Conservation (phyloP, 2,113 vertebrate genomes). For the Cettia cetti region DNA sequence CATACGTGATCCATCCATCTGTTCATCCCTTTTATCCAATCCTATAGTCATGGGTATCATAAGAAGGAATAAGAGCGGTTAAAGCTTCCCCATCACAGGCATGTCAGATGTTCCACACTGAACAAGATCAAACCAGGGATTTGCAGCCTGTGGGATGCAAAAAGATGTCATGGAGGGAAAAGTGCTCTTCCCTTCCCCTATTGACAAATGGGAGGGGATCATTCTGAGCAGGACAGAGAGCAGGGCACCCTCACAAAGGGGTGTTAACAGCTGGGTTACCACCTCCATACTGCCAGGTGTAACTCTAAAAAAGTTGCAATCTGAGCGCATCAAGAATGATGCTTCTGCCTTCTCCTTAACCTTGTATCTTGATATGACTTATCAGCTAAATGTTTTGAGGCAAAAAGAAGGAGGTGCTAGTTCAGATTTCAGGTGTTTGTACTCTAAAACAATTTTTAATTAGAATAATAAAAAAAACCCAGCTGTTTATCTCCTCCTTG, state of each 20-base stretch:
- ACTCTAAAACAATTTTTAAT: background rate
- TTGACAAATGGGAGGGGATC: background rate
- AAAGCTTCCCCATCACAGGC: constrained; percentile 47
- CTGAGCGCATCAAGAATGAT: background rate
- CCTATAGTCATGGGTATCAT: constrained; percentile 40
- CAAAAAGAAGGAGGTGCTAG: background rate
- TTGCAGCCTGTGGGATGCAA: constrained; percentile 55
- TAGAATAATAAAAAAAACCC: background rate
- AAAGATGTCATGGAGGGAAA: constrained; percentile 4
- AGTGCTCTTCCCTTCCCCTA: background rate
- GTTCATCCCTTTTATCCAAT: constrained; percentile 57
- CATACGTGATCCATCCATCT: constrained; percentile 46
- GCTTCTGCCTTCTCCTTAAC: background rate
- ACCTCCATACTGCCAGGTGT: background rate
- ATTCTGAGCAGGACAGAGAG: background rate
- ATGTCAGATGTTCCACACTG: constrained; percentile 35
- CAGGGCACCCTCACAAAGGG: background rate
- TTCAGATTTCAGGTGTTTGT: background rate
- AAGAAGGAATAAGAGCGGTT: constrained; percentile 17
- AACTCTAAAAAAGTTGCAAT: background rate
- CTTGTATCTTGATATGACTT: background rate
- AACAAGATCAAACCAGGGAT: constrained; percentile 54
- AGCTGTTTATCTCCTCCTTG: background rate
- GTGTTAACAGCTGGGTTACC: background rate
- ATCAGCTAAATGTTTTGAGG: background rate